These are phyloP conservation scores for Pilophorus perplexus DNA, from an alignment of 2,888 invertebrate genomes.

Conservation along the genomic window DNA sequence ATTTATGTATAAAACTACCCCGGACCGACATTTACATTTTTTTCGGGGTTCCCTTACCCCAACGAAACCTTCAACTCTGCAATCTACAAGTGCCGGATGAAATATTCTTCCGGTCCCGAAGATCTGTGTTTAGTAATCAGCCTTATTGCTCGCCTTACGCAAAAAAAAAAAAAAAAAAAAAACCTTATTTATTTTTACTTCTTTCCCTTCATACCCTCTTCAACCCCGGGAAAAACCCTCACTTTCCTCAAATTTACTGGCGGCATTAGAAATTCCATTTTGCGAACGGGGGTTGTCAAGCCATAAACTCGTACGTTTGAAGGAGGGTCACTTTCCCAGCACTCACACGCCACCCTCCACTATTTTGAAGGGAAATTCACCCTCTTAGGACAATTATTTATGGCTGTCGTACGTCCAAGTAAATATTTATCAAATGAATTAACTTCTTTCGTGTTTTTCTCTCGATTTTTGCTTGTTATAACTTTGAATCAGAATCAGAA, in stretches of 20 bases:
- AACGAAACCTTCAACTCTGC: background rate
- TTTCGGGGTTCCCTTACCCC: background rate
- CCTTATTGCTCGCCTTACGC: slow-evolving; percentile 24
- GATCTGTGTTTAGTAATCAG: slow-evolving; percentile 25
- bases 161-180: too few relatives aligned
- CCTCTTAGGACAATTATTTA: too few relatives aligned
- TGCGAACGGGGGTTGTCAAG: slow-evolving; percentile 32
- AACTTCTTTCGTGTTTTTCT: too few relatives aligned
- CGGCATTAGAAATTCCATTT: slow-evolving; percentile 38
- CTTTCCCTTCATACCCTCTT: background rate
- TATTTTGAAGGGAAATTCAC: too few relatives aligned
- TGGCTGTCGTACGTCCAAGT: too few relatives aligned
- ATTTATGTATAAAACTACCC: slow-evolving; percentile 16
- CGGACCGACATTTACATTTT: slow-evolving; percentile 5
- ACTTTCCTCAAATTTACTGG: slow-evolving; percentile 19
- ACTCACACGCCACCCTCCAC: background rate
- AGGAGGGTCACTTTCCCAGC: slow-evolving; percentile 13
- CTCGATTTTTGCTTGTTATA: too few relatives aligned
- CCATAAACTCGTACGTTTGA: slow-evolving; percentile 19
- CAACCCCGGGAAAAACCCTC: too few relatives aligned
- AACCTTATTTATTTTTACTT: slow-evolving; percentile 29
- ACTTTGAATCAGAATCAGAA: too few relatives aligned
- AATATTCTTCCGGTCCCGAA: slow-evolving; percentile 8
- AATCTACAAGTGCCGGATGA: slow-evolving; percentile 19
- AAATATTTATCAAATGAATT: too few relatives aligned